Percentiles rank a stretch among this genome's conserved stretches.
Evolutionary conservation across 2,797 vertebrate genomes (phyloP).

Genomic region (Eidolon dupreanum): DNA sequence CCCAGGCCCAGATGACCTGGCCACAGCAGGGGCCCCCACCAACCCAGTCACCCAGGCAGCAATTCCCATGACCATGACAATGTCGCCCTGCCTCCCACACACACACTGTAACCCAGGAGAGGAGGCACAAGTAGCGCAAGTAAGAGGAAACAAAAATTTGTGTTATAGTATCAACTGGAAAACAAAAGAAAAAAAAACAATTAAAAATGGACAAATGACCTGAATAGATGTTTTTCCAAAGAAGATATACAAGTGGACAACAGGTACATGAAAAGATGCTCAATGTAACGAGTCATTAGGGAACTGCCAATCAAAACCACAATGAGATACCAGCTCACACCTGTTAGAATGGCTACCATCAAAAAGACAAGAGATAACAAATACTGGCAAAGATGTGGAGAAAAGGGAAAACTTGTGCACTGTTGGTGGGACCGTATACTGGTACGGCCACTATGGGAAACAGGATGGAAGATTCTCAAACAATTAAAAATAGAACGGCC

Average conservation of each 20-base stretch:
- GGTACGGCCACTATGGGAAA: background rate
- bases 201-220: background rate
- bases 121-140: no score
- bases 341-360: background rate
- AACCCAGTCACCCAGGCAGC: no score
- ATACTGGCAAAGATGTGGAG: background rate
- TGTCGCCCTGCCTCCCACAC: no score
- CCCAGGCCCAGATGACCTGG: no score
- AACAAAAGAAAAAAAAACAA: no score
- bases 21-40: no score
- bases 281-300: background rate
- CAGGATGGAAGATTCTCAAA: no score
- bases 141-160: no score
- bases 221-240: background rate
- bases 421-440: background rate
- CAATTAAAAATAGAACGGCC: background rate
- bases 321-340: background rate
- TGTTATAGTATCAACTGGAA: no score
- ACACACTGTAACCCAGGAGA: no score
- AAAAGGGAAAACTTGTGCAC: background rate
- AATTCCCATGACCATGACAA: no score
- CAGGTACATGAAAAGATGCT: background rate
- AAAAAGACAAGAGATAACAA: background rate
- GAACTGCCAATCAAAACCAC: background rate
- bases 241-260: background rate